phyloP scores from a whole-genome alignment of 2,888 invertebrate genomes.

The Luperina testacea region DNA sequence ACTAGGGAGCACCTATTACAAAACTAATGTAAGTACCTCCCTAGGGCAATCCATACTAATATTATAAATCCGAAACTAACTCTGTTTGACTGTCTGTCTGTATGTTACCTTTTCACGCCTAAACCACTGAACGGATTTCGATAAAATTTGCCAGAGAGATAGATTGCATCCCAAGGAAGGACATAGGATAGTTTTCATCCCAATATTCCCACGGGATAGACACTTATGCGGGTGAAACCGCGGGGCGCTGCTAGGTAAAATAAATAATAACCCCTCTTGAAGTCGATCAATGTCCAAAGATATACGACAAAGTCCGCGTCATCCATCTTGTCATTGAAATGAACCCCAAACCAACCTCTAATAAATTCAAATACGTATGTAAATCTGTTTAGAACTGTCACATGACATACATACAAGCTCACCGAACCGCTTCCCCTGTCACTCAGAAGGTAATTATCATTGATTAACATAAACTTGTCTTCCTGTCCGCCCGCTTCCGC shows the following conservation, averaged over 20 bases:
- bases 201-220: too few species aligned
- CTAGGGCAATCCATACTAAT: too few species aligned
- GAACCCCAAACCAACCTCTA: constrained; percentile 30
- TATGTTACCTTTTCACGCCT: too few species aligned
- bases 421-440: constrained; percentile 51
- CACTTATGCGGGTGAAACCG: too few species aligned
- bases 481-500: constrained; percentile 70
- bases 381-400: constrained; percentile 56
- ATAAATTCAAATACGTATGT: constrained; percentile 57
- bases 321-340: constrained; percentile 30
- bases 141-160: too few species aligned
- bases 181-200: too few species aligned
- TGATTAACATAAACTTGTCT: constrained; percentile 67
- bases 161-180: too few species aligned
- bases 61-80: too few species aligned
- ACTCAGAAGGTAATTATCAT: constrained; percentile 61
- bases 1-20: neutral
- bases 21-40: neutral
- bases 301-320: neutral
- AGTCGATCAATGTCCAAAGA: neutral
- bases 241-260: too few species aligned
- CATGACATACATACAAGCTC: constrained; percentile 48
- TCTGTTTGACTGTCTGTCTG: too few species aligned
- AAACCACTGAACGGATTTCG: too few species aligned
- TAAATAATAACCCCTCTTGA: neutral